phyloP scores from a whole-genome alignment of 2,113 vertebrate genomes.

The Alethe diademata region DNA sequence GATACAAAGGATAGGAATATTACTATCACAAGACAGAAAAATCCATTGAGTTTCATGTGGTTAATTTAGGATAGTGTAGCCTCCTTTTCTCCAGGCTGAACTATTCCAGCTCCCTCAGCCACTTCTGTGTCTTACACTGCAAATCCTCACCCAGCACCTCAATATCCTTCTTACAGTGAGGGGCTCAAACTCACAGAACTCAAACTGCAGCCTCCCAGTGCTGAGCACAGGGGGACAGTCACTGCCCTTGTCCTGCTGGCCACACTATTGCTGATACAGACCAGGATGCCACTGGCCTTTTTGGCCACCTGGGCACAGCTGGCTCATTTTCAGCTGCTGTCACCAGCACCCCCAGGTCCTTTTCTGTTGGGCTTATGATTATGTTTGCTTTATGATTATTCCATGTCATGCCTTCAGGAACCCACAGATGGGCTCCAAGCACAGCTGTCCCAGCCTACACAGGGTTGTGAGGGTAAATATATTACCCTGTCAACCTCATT shows the following conservation, averaged over 20 bases:
- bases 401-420: background rate
- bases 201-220: fast-evolving
- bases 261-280: fast-evolving
- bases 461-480: background rate
- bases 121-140: background rate
- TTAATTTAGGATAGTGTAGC: background rate
- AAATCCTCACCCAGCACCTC: background rate
- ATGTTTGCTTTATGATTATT: background rate
- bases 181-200: background rate
- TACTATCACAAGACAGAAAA: background rate
- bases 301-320: background rate
- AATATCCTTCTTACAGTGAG: background rate
- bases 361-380: background rate
- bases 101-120: background rate
- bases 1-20: background rate
- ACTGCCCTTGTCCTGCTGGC: background rate
- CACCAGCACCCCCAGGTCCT: background rate
- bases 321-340: background rate
- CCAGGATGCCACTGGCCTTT: background rate
- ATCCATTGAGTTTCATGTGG: background rate
- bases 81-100: background rate
- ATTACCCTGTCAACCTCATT: background rate
- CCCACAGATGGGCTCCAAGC: background rate
- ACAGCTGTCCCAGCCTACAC: background rate
- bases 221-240: fast-evolving